These are phyloP conservation scores for Luperina testacea DNA, from an alignment of 2,888 invertebrate species.

Conservation along the genomic window DNA sequence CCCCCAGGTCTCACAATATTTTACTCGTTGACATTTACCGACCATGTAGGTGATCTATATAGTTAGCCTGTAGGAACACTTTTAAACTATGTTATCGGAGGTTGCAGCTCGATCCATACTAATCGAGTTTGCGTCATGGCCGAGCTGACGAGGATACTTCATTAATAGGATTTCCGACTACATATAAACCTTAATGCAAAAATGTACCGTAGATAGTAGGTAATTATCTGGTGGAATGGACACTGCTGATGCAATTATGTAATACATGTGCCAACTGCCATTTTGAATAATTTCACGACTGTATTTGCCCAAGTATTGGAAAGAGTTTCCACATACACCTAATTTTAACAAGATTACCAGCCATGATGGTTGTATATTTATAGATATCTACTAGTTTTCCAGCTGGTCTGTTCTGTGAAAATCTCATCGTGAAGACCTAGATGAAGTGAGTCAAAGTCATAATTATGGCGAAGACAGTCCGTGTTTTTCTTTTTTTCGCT, in stretches of 20 bases:
- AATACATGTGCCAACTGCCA: not conserved
- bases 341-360: not conserved
- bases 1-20: not conserved
- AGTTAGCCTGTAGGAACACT: constrained; percentile 1
- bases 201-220: not conserved
- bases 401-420: too few relatives aligned
- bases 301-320: not conserved
- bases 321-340: not conserved
- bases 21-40: constrained; percentile 28
- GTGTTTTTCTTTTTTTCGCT: too few relatives aligned
- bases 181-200: constrained; percentile 15
- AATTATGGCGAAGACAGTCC: too few relatives aligned
- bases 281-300: not conserved
- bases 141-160: constrained; percentile 42
- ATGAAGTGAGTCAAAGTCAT: too few relatives aligned
- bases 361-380: not conserved
- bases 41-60: not conserved
- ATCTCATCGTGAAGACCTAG: too few relatives aligned
- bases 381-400: not conserved
- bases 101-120: constrained; percentile 44
- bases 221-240: not conserved
- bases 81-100: constrained; percentile 34
- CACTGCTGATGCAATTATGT: not conserved
- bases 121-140: constrained; percentile 55
- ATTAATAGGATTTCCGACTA: constrained; percentile 51